A percentile compares a stretch with the other conserved stretches of the same genome.
Conservation (phyloP, 2,888 invertebrate species). For the Andrena minutula region DNA sequence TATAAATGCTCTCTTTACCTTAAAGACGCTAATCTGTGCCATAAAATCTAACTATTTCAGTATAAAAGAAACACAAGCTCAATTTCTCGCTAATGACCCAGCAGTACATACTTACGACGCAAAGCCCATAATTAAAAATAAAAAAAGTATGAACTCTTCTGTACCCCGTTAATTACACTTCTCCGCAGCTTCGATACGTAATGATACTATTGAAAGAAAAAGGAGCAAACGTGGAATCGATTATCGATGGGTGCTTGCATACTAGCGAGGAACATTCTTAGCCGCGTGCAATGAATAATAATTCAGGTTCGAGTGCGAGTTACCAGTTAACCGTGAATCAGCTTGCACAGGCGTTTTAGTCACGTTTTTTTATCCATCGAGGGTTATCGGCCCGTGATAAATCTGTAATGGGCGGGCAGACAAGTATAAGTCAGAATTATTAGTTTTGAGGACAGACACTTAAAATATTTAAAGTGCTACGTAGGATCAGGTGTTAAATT, state of each 20-base stretch:
- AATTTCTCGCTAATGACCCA: not conserved
- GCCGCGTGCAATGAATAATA: no score
- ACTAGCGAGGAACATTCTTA: not conserved
- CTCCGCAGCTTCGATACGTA: not conserved
- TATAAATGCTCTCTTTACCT: no score
- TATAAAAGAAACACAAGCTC: not conserved
- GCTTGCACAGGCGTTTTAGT: no score
- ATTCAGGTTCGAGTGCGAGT: not conserved
- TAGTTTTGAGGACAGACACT: no score
- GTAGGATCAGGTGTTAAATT: no score
- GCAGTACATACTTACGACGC: not conserved
- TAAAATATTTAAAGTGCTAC: no score
- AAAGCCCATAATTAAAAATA: no score
- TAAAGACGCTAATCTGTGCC: no score
- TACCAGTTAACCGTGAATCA: not conserved
- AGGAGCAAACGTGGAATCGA: constrained; percentile 15
- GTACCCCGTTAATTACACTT: not conserved
- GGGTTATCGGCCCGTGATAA: no score
- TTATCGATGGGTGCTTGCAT: constrained; percentile 10
- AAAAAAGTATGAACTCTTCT: not conserved
- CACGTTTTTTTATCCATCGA: no score
- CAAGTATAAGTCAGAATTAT: no score
- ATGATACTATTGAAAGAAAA: not conserved
- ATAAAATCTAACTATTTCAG: not conserved
- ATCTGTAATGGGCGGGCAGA: no score